These are phyloP conservation scores for Epirrita christyi DNA, from an alignment of 2,888 invertebrate genomes.

Conservation along the genomic window DNA sequence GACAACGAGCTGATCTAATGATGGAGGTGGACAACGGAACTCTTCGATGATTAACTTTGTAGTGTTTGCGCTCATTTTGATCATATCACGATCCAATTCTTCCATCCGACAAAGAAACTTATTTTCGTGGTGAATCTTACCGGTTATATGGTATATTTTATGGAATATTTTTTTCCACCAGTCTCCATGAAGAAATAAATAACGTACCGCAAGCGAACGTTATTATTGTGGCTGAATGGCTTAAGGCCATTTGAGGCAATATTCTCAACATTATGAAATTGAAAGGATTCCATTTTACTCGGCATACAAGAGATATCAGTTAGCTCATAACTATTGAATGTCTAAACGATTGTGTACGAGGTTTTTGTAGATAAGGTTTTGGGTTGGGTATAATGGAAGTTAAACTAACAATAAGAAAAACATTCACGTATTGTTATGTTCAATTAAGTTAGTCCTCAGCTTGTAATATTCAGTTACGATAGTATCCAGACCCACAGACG, in stretches of 20 bases:
- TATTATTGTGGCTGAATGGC: constrained; percentile 43
- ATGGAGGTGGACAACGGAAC: too few relatives aligned
- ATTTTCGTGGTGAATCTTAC: too few relatives aligned
- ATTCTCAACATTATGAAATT: constrained; percentile 26
- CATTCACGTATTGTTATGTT: neutral
- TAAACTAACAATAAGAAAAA: neutral
- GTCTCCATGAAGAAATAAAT: too few relatives aligned
- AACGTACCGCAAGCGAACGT: constrained; percentile 32
- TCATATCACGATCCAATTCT: too few relatives aligned
- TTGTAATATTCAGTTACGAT: neutral
- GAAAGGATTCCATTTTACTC: constrained; percentile 7
- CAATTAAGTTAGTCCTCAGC: neutral
- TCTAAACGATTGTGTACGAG: constrained; percentile 2
- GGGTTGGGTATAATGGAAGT: neutral
- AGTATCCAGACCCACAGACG: too few relatives aligned
- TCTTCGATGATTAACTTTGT: too few relatives aligned
- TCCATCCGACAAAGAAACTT: too few relatives aligned
- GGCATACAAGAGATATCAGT: neutral
- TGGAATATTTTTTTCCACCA: too few relatives aligned
- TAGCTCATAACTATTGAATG: constrained; percentile 7
- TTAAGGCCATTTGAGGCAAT: constrained; percentile 40
- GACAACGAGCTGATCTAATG: too few relatives aligned
- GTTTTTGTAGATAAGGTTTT: constrained; percentile 10
- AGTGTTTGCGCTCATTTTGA: too few relatives aligned
- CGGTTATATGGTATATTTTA: too few relatives aligned